Conservation (phyloP, 30 jellyfish, hydroid and myxozoan genomes). For the Aurelia sp. region DNA sequence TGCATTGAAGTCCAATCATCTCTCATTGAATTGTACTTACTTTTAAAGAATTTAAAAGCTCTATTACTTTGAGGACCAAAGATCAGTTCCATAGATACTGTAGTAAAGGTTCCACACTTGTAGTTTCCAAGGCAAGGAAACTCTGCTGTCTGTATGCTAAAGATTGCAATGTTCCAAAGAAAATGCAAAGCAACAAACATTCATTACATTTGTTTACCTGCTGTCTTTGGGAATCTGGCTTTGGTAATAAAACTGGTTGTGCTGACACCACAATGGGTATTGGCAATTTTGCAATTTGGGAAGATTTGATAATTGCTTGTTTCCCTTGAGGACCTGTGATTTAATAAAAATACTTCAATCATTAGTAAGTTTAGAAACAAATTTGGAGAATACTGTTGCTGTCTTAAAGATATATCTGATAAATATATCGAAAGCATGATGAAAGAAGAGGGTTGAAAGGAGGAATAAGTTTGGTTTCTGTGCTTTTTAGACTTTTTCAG, state of each 20-base stretch:
- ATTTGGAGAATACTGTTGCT: too few relatives aligned
- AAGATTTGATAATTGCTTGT: neutral
- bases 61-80: neutral
- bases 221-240: slow-evolving; percentile 37
- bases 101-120: neutral
- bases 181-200: neutral
- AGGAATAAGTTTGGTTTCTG: too few relatives aligned
- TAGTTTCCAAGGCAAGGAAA: too few relatives aligned
- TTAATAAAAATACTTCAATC: neutral
- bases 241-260: slow-evolving; percentile 88
- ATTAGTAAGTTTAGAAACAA: neutral
- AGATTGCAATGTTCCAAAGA: too few relatives aligned
- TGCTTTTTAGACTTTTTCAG: too few relatives aligned
- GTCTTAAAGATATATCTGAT: too few relatives aligned
- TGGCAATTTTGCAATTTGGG: slow-evolving; percentile 34
- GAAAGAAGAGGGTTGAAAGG: too few relatives aligned
- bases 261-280: slow-evolving; percentile 59
- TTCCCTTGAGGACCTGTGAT: slow-evolving; percentile 33
- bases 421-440: too few relatives aligned
- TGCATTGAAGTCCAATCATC: too few relatives aligned
- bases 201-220: slow-evolving; percentile 32
- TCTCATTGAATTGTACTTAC: too few relatives aligned
- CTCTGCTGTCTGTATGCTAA: too few relatives aligned
- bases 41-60: too few relatives aligned
- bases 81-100: neutral